Evolutionary conservation across 2,797 vertebrate genomes (phyloP).

Genomic region (Poeciliopsis gracilis): DNA sequence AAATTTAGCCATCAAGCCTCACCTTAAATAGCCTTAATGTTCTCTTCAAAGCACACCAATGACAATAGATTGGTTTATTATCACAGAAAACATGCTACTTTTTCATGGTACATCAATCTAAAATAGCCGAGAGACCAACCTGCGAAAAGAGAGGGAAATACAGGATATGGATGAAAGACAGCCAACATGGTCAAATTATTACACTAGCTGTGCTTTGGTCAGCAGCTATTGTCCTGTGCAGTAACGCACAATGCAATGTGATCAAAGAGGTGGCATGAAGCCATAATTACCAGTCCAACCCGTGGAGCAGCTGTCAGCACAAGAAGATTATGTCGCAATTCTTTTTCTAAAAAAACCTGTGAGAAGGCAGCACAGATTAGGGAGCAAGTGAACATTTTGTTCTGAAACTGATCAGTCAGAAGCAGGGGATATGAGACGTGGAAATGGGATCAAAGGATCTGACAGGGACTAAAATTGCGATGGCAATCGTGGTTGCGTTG

Average conservation of each 20-base stretch:
- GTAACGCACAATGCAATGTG: conserved; percentile 54
- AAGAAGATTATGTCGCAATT: conserved; percentile 53
- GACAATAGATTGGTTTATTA: conserved; percentile 3
- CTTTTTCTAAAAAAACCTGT: conserved; percentile 19
- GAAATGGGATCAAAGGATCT: neutral
- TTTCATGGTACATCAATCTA: neutral
- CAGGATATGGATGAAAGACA: conserved; percentile 25
- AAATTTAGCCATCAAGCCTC: neutral
- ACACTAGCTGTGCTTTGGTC: conserved; percentile 34
- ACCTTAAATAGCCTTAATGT: neutral
- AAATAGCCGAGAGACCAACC: conserved; percentile 9
- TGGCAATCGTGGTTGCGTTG: neutral
- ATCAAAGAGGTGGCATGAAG: conserved; percentile 60
- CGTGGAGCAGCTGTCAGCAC: conserved; percentile 44
- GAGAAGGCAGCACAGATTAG: neutral
- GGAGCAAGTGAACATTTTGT: neutral
- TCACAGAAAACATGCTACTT: neutral
- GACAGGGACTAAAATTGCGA: neutral
- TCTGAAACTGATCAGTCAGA: neutral
- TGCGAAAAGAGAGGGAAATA: conserved; percentile 28
- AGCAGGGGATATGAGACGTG: neutral
- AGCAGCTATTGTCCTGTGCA: conserved; percentile 45
- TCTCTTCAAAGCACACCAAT: neutral
- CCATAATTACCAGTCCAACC: conserved; percentile 63
- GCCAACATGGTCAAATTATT: conserved; percentile 25